Conservation (phyloP, 2,888 invertebrate genomes). For the Elegia similella region DNA sequence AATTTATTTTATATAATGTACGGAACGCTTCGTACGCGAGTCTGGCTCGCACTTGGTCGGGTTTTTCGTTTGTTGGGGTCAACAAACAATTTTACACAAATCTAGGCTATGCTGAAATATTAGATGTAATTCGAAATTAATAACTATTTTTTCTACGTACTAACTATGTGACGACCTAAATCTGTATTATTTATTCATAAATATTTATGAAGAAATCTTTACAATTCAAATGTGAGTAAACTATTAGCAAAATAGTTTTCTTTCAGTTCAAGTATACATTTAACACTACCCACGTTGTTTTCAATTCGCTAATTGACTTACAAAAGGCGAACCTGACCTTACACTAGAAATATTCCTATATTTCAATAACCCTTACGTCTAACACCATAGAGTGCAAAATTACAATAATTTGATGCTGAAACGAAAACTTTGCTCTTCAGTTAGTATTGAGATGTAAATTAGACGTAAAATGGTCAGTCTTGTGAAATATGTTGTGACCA, state of each 20-base stretch:
- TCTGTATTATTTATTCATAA: too few species aligned
- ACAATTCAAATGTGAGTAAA: too few species aligned
- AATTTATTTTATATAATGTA: too few species aligned
- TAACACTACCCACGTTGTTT: slow-evolving; percentile 41
- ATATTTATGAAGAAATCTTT: too few species aligned
- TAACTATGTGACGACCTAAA: too few species aligned
- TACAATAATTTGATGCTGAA: slow-evolving; percentile 6
- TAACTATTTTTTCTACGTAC: too few species aligned
- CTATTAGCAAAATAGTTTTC: not conserved
- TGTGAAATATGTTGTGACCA: slow-evolving; percentile 35
- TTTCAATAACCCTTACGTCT: slow-evolving; percentile 24
- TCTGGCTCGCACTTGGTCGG: too few species aligned
- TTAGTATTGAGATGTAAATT: slow-evolving; percentile 38
- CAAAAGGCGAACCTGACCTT: slow-evolving; percentile 52
- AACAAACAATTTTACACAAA: too few species aligned
- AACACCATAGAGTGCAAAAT: slow-evolving; percentile 29
- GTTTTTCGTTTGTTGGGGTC: too few species aligned
- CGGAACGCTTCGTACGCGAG: too few species aligned
- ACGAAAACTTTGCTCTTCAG: slow-evolving; percentile 20
- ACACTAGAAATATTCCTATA: slow-evolving; percentile 19
- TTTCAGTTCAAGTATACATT: slow-evolving; percentile 22
- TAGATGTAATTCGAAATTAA: too few species aligned
- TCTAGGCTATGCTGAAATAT: too few species aligned
- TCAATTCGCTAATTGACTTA: slow-evolving; percentile 49
- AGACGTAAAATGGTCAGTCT: slow-evolving; percentile 43